Conservation (phyloP, 2,888 invertebrate genomes). For the Macroteleia sp. region DNA sequence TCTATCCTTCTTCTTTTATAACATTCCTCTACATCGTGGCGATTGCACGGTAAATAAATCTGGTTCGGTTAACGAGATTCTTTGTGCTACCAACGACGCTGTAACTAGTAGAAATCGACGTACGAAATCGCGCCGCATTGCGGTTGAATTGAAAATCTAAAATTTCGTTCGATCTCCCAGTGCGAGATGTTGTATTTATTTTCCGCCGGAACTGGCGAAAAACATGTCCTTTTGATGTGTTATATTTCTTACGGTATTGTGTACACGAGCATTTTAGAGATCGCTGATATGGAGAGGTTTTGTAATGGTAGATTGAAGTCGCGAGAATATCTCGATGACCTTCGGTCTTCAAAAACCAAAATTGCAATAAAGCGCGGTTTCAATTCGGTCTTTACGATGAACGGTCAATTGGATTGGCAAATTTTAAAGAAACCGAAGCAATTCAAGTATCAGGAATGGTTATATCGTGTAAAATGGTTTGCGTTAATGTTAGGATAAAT, state of each 20-base stretch:
- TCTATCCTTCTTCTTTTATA: slow-evolving; percentile 1
- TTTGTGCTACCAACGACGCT: slow-evolving; percentile 21
- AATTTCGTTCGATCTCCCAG: slow-evolving; percentile 22
- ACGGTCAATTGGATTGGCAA: slow-evolving; percentile 8
- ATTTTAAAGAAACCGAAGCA: no score
- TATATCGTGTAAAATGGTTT: no score
- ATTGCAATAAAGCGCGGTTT: slow-evolving; percentile 8
- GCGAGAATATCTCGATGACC: slow-evolving; percentile 6
- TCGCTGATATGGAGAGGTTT: slow-evolving; percentile 8
- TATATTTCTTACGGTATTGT: slow-evolving; percentile 4
- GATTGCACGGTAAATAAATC: slow-evolving; percentile 51
- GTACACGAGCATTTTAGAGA: slow-evolving; percentile 7
- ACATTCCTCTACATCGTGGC: slow-evolving; percentile 9
- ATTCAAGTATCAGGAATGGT: no score
- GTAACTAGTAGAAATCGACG: slow-evolving; percentile 37
- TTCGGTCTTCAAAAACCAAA: neutral
- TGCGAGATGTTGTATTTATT: slow-evolving; percentile 11
- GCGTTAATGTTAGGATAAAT: no score
- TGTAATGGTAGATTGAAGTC: slow-evolving; percentile 3
- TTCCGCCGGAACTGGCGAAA: slow-evolving; percentile 4
- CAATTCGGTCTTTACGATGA: slow-evolving; percentile 9
- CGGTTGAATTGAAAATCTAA: slow-evolving; percentile 43
- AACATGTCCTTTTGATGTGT: slow-evolving; percentile 15
- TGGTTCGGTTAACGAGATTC: slow-evolving; percentile 52
- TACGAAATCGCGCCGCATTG: slow-evolving; percentile 42